These are phyloP conservation scores for Helostoma temminkii DNA, from an alignment of 2,797 vertebrate species.

Conservation along the genomic window DNA sequence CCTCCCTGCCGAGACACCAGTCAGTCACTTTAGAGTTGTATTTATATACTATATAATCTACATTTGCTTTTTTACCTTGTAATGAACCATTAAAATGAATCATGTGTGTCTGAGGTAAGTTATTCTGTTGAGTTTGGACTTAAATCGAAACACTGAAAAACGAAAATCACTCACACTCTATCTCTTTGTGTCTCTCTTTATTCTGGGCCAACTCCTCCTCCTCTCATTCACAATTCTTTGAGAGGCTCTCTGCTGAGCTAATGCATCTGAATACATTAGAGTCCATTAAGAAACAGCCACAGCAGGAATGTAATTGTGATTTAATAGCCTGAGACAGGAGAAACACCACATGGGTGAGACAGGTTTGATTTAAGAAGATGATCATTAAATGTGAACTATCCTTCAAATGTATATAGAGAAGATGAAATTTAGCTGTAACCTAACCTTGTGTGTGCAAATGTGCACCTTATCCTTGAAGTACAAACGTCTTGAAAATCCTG, in stretches of 20 bases:
- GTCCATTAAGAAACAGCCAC: conserved; percentile 65
- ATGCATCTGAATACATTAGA: conserved; percentile 53
- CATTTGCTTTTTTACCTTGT: conserved; percentile 7
- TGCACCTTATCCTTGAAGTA: too few species aligned
- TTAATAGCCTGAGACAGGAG: conserved; percentile 60
- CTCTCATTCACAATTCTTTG: conserved; percentile 24
- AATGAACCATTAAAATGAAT: not conserved
- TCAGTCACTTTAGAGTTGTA: conserved; percentile 6
- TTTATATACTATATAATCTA: too few species aligned
- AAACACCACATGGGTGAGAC: conserved; percentile 32
- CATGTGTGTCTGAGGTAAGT: not conserved
- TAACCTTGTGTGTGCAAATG: too few species aligned
- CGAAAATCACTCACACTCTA: not conserved
- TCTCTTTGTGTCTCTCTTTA: not conserved
- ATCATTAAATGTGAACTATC: conserved; percentile 46
- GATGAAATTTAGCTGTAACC: not conserved
- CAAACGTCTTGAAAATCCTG: too few species aligned
- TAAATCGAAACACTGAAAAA: not conserved
- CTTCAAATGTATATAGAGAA: conserved; percentile 23
- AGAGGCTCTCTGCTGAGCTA: conserved; percentile 51
- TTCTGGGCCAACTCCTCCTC: not conserved
- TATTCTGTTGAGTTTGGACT: not conserved
- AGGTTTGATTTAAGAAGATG: conserved; percentile 55
- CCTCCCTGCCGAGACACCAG: conserved; percentile 29
- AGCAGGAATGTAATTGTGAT: conserved; percentile 67